Percentiles rank a stretch among this genome's conserved stretches.
These are phyloP conservation scores for Trichonephila clavipes DNA, from an alignment of 1,140 invertebrate genomes.

Conservation along the genomic window DNA sequence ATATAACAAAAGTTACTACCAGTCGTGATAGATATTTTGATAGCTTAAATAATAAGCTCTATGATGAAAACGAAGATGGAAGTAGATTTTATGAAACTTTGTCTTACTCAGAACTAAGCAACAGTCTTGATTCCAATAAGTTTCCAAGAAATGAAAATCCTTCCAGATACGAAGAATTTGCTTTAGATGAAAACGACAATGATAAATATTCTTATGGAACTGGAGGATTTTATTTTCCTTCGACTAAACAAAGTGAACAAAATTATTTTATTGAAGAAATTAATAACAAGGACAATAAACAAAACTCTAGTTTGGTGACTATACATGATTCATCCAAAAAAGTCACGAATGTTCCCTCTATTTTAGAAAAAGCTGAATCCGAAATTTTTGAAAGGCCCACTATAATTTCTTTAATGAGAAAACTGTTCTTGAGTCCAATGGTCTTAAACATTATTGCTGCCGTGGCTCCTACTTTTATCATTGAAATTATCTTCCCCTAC, in stretches of 20 bases:
- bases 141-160: background rate
- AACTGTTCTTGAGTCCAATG: background rate
- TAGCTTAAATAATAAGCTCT: background rate
- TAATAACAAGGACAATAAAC: background rate
- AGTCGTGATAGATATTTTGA: background rate
- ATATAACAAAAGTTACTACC: background rate
- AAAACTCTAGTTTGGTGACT: background rate
- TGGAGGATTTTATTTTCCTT: constrained; percentile 12
- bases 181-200: background rate
- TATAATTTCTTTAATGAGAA: background rate
- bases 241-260: background rate
- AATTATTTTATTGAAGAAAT: constrained; percentile 9
- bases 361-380: background rate
- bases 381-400: background rate
- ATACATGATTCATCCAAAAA: background rate
- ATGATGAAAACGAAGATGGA: background rate
- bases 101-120: background rate
- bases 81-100: background rate
- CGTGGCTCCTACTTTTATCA: background rate
- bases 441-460: background rate
- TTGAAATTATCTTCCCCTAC: background rate
- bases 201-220: background rate
- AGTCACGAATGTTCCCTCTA: background rate
- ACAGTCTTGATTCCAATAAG: background rate
- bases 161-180: constrained; percentile 3